phyloP scores from a whole-genome alignment of 2,113 vertebrate genomes.

The Spermophilus dauricus region DNA sequence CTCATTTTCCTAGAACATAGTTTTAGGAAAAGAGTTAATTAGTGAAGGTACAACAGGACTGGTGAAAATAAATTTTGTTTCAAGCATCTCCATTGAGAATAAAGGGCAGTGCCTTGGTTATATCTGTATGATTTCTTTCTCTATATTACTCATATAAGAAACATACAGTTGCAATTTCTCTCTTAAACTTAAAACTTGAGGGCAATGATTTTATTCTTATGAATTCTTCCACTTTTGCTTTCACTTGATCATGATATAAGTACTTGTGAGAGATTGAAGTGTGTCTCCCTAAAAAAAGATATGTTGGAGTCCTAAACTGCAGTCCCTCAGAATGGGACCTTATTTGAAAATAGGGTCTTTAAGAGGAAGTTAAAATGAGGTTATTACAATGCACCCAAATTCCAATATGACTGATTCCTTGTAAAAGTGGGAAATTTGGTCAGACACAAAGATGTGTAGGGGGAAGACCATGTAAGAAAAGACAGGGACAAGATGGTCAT shows the following conservation, averaged over 20 bases:
- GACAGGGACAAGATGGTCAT: not conserved
- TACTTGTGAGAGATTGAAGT: not conserved
- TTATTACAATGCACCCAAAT: not conserved
- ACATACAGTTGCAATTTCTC: not conserved
- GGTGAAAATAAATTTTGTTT: constrained; percentile 29
- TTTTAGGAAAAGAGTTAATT: not conserved
- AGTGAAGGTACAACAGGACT: not conserved
- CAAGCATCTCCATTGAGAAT: not conserved
- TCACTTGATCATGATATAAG: not conserved
- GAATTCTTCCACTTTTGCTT: constrained; percentile 4
- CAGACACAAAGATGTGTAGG: not conserved
- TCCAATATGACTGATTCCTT: not conserved
- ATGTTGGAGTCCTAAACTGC: not conserved
- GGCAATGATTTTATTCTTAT: not conserved
- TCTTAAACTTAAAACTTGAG: not conserved
- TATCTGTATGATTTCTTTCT: not conserved
- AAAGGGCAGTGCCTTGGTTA: not conserved
- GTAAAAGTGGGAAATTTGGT: not conserved
- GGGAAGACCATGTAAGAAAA: not conserved
- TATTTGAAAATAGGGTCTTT: not conserved
- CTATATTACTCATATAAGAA: not conserved
- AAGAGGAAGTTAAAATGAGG: not conserved
- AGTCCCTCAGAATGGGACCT: not conserved
- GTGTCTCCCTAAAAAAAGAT: not conserved
- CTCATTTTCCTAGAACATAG: not conserved